These are phyloP conservation scores for Salvelinus fontinalis DNA, from an alignment of 2,113 vertebrate species.

Conservation along the genomic window DNA sequence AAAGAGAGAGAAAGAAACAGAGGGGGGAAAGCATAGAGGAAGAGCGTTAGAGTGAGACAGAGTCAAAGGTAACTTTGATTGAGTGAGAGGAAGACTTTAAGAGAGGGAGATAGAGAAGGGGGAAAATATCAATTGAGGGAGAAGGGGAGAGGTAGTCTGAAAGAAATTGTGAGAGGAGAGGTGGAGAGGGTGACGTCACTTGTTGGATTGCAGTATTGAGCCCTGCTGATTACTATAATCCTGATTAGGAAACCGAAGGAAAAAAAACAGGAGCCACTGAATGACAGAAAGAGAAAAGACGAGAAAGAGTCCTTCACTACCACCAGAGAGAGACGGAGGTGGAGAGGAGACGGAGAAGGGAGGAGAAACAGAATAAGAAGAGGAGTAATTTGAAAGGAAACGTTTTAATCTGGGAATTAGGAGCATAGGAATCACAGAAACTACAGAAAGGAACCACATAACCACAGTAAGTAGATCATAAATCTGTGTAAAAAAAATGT, in stretches of 20 bases:
- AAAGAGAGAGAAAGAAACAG: slow-evolving; percentile 41
- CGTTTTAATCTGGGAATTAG: slow-evolving; percentile 63
- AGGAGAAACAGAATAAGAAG: background rate
- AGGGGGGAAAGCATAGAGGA: slow-evolving; percentile 16
- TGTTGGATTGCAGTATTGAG: slow-evolving; percentile 67
- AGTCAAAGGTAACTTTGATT: slow-evolving; percentile 46
- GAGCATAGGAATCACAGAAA: slow-evolving; percentile 58
- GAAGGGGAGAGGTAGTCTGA: slow-evolving; percentile 13
- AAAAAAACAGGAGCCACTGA: slow-evolving; percentile 23
- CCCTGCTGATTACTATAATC: slow-evolving; percentile 68
- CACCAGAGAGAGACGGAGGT: background rate
- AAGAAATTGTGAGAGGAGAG: slow-evolving; percentile 37
- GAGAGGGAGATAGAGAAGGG: slow-evolving; percentile 36
- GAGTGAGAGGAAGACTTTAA: slow-evolving; percentile 32
- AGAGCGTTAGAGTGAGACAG: background rate
- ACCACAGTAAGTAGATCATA: slow-evolving; percentile 73
- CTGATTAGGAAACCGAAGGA: slow-evolving; percentile 65
- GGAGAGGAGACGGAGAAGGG: background rate
- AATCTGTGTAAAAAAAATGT: slow-evolving; percentile 54
- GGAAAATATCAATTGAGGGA: slow-evolving; percentile 23
- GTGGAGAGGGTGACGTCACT: slow-evolving; percentile 55
- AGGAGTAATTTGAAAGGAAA: slow-evolving; percentile 43
- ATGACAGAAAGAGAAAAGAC: slow-evolving; percentile 7
- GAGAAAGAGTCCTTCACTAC: background rate
- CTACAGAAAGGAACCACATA: slow-evolving; percentile 66